Evolutionary conservation across 1,140 invertebrate species (phyloP), one percentile per base, ranked within the genome.

Genomic region (Zaprionus taronus): DNA sequence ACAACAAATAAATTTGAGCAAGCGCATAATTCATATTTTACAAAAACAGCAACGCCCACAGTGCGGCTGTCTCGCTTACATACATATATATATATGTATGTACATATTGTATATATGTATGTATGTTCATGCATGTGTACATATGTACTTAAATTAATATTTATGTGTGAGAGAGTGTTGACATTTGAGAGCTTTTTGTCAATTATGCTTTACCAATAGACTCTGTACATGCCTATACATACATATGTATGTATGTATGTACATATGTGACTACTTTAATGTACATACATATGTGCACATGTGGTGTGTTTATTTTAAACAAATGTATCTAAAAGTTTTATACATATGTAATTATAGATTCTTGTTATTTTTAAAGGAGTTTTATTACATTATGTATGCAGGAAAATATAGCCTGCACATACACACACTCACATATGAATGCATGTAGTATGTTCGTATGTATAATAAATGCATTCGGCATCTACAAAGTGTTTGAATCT

Each of bases 21-120:
- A 73, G 84, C 85, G 72, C 85, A 89, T 90, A 81, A 81, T 81
- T 89, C 82, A 79, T 81, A 81, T 84, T 79, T 72, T 55, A 77
- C 63, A 70, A 62, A 71, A 69, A 73, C 57, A 73, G 84, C 28
- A 57, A 87, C 81, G 84, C 74, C 84, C 74, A 44, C 64, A 38
- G 47, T 61, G 34, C 44, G 62, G 57, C 17, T 58, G 69, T 68
- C n/a, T 66, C n/a, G 15, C 53, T n/a, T 56, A 14, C 47, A 49
- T 22, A 49, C 28, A 28, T 28, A 28, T 9, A 7, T 28, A 28
- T 7, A 28, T 9, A 47, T 44, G 14, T 44, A 41, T n/a, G 38
- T 41, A 41, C 15, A 5, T 41, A 41, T 15, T n/a, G 41, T n/a
- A 44, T 17, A 6, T n/a, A 44, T 0, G 41, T n/a, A 44, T 0